Evolutionary conservation across 1,140 invertebrate genomes (phyloP).

Genomic region (Cotesia vestalis): DNA sequence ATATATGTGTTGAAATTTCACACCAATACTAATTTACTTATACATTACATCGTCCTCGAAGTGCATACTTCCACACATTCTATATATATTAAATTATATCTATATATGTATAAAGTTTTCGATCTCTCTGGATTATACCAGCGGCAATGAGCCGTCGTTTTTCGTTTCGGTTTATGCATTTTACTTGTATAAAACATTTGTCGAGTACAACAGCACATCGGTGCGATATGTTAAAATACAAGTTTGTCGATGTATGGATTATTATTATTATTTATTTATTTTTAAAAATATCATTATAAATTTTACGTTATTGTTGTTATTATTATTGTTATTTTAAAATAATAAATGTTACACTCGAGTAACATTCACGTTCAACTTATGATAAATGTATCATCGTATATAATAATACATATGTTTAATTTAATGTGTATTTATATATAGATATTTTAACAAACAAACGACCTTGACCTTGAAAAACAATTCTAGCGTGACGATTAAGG

Average conservation of each 20-base stretch:
- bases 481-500: constrained; percentile 34
- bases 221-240: too few relatives aligned
- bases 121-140: constrained; percentile 22
- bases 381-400: too few relatives aligned
- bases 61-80: neutral
- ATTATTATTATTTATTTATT: too few relatives aligned
- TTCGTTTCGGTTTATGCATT: neutral
- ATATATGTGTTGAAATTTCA: neutral
- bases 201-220: too few relatives aligned
- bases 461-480: constrained; percentile 32
- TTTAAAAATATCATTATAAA: too few relatives aligned
- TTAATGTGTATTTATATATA: neutral
- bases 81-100: neutral
- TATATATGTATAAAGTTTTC: neutral
- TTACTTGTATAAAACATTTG: too few relatives aligned
- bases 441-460: neutral
- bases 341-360: neutral
- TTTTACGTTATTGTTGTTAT: too few relatives aligned
- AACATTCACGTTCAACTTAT: neutral
- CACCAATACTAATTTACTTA: constrained; percentile 6
- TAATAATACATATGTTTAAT: too few relatives aligned
- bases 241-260: too few relatives aligned
- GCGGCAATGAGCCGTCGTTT: constrained; percentile 13
- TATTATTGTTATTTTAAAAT: neutral
- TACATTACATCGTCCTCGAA: constrained; percentile 1